Base-by-base conservation (phyloP, 2,113 vertebrate species). In the Boleophthalmus pectinirostris region DNA sequence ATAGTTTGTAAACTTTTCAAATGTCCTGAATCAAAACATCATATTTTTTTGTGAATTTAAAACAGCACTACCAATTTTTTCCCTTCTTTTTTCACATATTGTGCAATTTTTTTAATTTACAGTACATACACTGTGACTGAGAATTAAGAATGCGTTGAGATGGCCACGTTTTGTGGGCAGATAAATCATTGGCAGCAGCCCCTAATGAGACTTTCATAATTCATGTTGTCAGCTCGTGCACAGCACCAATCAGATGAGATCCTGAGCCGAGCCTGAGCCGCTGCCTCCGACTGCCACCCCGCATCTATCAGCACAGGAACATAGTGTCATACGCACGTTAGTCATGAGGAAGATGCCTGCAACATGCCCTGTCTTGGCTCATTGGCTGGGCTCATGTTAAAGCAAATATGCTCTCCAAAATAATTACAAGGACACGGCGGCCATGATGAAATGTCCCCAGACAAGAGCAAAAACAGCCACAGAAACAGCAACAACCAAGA, bases 191-290 rank as follows among this genome's bases (percentile, higher is more conserved):
- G 82, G 79, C 79, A 82, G 82, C 80, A 86, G 78, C 74, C 79
- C 74, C 85, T 90, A 89, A 92, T 89, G 81, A 85, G 85, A 88
- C 79, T 90, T 88, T 82, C 84, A 90, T 91, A 90, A 93, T 92
- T 92, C 87, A 93, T 91, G 78, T 81, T 91, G 90, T 91, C 91
- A 89, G 84, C 82, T 89, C 87, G 83, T 89, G 88, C 77, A 88
- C 85, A 77, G 88, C 87, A 75, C 82, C 84, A 85, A 90, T 89
- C 82, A 84, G 64, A 85, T 89, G 82, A 49, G 80, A 84, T 88
- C 79, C 86, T 87, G 85, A 86, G 88, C 77, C 35, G 77, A 61
- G 85, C 82, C 83, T 79, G 87, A 91, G 69, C 83, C 85, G 78
- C 88, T 88, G 83, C 86, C 81, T 82, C 87, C 78, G 88, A 85